Percentiles rank a stretch among this genome's conserved stretches.
phyloP scores from a whole-genome alignment of 2,113 vertebrate species.

The Daphoenositta chrysoptera region DNA sequence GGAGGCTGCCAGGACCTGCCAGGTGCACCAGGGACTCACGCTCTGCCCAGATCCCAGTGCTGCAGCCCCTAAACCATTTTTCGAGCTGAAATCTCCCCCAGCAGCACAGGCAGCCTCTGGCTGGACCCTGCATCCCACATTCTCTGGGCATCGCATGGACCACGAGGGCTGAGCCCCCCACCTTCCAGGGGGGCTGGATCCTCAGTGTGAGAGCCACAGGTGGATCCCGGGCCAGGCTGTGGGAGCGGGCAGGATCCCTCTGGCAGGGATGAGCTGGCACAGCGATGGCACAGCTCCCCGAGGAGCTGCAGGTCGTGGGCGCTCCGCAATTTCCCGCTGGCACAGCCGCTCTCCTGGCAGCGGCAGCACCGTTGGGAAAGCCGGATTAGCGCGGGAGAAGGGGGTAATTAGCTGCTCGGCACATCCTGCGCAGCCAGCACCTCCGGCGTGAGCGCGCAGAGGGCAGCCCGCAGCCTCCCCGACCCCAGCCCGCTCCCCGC shows the following conservation, averaged over 20 bases:
- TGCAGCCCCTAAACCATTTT: neutral
- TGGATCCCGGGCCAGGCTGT: neutral
- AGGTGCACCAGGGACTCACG: neutral
- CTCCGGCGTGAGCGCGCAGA: neutral
- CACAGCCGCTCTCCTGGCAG: neutral
- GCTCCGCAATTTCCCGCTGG: fast-evolving
- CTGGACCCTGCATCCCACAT: neutral
- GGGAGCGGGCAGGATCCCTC: neutral
- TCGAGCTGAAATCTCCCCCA: neutral
- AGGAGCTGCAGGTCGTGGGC: neutral
- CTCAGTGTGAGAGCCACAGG: neutral
- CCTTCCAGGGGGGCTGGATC: neutral
- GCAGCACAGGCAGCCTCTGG: neutral
- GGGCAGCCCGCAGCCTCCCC: neutral
- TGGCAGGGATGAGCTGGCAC: neutral
- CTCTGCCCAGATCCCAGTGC: neutral
- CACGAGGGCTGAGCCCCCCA: fast-evolving
- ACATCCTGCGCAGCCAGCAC: neutral
- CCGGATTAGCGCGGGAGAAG: neutral
- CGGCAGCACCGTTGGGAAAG: neutral
- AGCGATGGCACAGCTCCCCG: fast-evolving
- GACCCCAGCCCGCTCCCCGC: neutral
- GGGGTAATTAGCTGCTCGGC: neutral
- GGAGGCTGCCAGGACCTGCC: neutral
- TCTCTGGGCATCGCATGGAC: fast-evolving